Percentiles rank a stretch among this genome's conserved stretches.
Evolutionary conservation across 2,113 vertebrate species (phyloP).

Genomic region (Mirza zaza): DNA sequence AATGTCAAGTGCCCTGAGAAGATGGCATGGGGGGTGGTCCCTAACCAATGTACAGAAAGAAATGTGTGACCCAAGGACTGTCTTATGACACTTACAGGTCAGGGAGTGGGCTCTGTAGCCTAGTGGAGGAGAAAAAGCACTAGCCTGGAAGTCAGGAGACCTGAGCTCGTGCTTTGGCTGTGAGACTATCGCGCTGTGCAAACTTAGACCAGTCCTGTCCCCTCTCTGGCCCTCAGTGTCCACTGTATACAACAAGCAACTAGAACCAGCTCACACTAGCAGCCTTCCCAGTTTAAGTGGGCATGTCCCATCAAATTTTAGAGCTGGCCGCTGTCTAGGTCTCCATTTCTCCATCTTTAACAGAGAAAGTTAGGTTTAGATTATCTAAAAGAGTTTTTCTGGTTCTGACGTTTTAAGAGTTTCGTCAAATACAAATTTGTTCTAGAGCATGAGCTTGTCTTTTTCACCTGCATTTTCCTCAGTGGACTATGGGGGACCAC

Average conservation of each 20-base stretch:
- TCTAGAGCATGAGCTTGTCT: background rate
- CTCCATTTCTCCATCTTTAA: background rate
- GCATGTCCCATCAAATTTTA: background rate
- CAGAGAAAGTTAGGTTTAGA: background rate
- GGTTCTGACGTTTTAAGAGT: background rate
- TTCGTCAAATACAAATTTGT: background rate
- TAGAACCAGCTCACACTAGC: background rate
- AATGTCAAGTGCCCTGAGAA: background rate
- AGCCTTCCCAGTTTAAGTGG: background rate
- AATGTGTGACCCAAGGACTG: background rate
- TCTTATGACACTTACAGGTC: background rate
- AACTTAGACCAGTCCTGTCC: rapidly evolving
- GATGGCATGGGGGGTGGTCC: too few species aligned
- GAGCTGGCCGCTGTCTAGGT: background rate
- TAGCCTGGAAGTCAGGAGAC: background rate
- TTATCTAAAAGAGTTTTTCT: background rate
- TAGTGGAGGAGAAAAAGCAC: background rate
- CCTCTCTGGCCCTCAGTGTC: background rate
- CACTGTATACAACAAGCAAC: background rate
- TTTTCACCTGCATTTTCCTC: background rate
- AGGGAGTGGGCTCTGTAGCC: background rate
- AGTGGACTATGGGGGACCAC: background rate
- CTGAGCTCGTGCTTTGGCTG: background rate
- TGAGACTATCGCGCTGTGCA: background rate
- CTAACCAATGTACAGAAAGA: background rate